phyloP scores from a whole-genome alignment of 2,888 invertebrate genomes.

The Anorthoa munda region DNA sequence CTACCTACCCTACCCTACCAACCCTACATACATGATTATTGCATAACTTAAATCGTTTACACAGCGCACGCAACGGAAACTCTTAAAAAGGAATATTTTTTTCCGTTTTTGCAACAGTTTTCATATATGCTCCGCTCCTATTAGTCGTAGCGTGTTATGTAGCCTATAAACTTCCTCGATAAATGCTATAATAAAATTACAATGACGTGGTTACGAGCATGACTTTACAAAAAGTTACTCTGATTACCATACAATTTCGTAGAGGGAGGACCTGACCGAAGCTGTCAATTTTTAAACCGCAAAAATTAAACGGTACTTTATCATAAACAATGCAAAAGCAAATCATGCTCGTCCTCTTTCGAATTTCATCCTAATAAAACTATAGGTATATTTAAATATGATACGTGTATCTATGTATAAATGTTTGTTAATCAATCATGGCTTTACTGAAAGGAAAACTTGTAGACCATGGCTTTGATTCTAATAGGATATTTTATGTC shows the following conservation, averaged over 20 bases:
- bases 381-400: too few species aligned
- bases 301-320: background rate
- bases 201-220: background rate
- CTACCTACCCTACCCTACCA: too few species aligned
- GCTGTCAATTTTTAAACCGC: constrained; percentile 4
- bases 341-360: background rate
- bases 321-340: background rate
- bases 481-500: too few species aligned
- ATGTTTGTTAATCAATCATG: background rate
- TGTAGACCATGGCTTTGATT: background rate
- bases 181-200: background rate
- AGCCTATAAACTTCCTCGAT: too few species aligned
- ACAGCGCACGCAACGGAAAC: too few species aligned
- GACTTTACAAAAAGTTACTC: constrained; percentile 30
- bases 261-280: background rate
- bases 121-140: too few species aligned
- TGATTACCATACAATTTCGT: constrained; percentile 13
- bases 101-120: too few species aligned
- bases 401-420: too few species aligned
- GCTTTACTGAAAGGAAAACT: background rate
- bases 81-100: too few species aligned
- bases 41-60: too few species aligned
- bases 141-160: too few species aligned
- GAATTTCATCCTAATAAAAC: background rate
- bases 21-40: too few species aligned